Conservation (phyloP, 2,797 vertebrate genomes). For the Glyptemys insculpta region DNA sequence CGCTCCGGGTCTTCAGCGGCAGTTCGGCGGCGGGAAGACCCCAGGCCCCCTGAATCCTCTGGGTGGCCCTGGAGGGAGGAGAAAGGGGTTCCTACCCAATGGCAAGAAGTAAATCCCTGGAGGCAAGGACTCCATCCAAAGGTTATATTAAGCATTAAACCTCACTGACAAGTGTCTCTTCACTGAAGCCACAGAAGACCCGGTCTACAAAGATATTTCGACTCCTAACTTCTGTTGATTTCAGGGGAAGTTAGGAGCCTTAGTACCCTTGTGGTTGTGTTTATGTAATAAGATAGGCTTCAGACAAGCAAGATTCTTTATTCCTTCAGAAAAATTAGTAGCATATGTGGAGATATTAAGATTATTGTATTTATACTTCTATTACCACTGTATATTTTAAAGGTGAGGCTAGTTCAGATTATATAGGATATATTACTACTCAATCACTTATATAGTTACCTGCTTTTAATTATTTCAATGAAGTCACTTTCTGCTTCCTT, state of each 20-base stretch:
- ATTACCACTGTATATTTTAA: neutral
- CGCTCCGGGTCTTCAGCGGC: no score
- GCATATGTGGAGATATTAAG: neutral
- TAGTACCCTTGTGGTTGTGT: no score
- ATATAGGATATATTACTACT: neutral
- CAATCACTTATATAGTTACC: neutral
- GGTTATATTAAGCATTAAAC: neutral
- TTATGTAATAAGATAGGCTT: neutral
- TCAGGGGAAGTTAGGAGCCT: no score
- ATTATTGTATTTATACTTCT: neutral
- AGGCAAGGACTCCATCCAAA: neutral
- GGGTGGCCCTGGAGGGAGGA: neutral
- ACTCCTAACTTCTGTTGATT: no score
- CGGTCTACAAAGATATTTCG: no score
- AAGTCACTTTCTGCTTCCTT: constrained; percentile 36
- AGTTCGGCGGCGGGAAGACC: no score
- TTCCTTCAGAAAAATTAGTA: neutral
- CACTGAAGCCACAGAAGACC: no score
- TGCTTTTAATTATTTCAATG: constrained; percentile 59
- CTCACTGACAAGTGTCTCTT: neutral
- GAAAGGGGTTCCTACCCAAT: accelerated
- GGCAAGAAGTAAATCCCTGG: neutral
- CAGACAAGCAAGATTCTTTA: neutral
- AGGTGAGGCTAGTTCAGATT: neutral
- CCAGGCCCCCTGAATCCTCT: no score